Evolutionary conservation across 2,113 vertebrate genomes (phyloP), one percentile per base, ranked within the genome.

Genomic region (Chaetura pelagica): DNA sequence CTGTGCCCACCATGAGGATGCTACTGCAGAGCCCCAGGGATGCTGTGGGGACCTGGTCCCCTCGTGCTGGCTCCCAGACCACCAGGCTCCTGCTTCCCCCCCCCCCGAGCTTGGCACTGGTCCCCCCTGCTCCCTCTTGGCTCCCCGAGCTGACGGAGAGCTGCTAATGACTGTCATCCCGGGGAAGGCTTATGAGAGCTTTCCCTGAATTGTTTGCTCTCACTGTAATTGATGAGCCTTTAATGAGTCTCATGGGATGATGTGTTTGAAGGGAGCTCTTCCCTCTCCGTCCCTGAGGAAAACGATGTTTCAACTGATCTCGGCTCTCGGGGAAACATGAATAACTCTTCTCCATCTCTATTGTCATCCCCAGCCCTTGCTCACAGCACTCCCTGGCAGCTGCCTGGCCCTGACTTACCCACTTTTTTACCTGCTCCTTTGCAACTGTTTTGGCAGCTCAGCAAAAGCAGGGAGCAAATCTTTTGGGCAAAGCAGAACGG

Each of bases 201-300:
- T 61, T 69, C 52, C 7, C 18, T 66, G 79, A 67, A 91, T 84
- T 84, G 87, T 79, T 76, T 94, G 76, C 89, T 97, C 94, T 94
- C 79, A 3, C 91, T 92, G 72, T 69, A 95, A 84, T 73, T 85
- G 96, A 94, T 66, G 84, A 86, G 92, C 35, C 91, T 93, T 91
- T 96, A 97, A 95, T 49, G 84, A 97, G 97, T 75, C 97, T 95
- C 91, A 9, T 6, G 95, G 93, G 97, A 93, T 1, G 1, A n/a
- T 22, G 64, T 7, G 66, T 93, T 94, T 84, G 91, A 96, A 93
- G 94, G 92, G 91, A 89, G 95, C 35, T 58, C 89, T 89, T 64
- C 94, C 90, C 84, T 93, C 85, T 87, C 87, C 0, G 4, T 92
- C 94, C 92, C 96, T 2, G 4, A 93, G 95, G 95, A 90, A 94